Conservation (phyloP, 2,113 vertebrate genomes). For the Tinamus guttatus region DNA sequence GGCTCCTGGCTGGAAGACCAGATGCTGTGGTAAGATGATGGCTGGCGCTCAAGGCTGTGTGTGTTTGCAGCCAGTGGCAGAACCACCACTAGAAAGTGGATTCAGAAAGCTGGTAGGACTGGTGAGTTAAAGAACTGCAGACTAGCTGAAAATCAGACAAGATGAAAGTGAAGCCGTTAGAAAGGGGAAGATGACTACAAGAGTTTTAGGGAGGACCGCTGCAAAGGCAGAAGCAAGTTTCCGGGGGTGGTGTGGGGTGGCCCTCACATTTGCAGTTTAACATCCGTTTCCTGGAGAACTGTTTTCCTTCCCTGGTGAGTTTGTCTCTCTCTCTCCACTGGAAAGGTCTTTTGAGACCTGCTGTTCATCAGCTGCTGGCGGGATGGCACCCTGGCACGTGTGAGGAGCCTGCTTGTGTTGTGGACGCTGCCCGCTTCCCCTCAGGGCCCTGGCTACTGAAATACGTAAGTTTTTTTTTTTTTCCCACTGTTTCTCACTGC, state of each 20-base stretch:
- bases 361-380: neutral
- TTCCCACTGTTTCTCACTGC: neutral
- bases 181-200: neutral
- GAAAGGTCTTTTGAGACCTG: neutral
- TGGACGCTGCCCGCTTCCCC: neutral
- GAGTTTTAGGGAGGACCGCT: neutral
- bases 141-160: neutral
- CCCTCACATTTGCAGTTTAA: neutral
- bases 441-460: neutral
- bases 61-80: neutral
- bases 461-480: neutral
- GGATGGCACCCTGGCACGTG: rapidly evolving
- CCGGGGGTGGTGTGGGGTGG: no score
- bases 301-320: neutral
- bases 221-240: neutral
- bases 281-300: neutral
- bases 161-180: neutral
- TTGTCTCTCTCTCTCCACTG: neutral
- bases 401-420: neutral
- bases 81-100: neutral
- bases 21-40: neutral
- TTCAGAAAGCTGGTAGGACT: neutral
- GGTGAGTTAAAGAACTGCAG: neutral
- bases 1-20: neutral
- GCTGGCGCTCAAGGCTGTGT: neutral